Conservation (phyloP, 2,113 vertebrate species). For the Rhynchomys soricoides region DNA sequence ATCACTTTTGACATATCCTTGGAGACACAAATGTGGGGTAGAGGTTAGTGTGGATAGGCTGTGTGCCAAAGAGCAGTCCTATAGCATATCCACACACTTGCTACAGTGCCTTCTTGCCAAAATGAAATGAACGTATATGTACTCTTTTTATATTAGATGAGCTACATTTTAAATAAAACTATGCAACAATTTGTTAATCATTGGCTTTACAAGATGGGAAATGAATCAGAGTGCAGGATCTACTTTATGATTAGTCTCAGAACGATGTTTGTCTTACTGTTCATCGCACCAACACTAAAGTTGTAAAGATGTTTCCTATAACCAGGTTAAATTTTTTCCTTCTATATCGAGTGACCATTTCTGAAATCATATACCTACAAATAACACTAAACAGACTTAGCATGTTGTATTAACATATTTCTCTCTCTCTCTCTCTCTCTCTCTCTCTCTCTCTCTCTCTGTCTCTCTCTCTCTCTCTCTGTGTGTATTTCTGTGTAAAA, state of each 20-base stretch:
- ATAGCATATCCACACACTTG: neutral
- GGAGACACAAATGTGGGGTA: neutral
- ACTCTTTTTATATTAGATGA: neutral
- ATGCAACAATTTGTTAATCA: neutral
- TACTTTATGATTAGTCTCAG: neutral
- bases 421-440: no score
- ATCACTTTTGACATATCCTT: constrained; percentile 37
- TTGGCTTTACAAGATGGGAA: neutral
- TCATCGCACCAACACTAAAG: neutral
- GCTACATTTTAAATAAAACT: neutral
- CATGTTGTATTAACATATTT: neutral
- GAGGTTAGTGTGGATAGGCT: neutral
- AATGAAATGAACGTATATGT: neutral
- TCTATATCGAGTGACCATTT: neutral
- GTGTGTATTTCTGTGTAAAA: neutral
- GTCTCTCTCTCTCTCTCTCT: no score
- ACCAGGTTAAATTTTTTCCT: neutral
- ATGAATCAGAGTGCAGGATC: neutral
- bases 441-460: no score
- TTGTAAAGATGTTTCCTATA: neutral
- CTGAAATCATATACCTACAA: neutral
- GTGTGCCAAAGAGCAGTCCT: neutral
- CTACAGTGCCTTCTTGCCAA: neutral
- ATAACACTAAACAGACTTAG: neutral
- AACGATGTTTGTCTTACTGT: neutral